Conservation (phyloP, 2,888 invertebrate genomes). For the Ethmia dodecea region DNA sequence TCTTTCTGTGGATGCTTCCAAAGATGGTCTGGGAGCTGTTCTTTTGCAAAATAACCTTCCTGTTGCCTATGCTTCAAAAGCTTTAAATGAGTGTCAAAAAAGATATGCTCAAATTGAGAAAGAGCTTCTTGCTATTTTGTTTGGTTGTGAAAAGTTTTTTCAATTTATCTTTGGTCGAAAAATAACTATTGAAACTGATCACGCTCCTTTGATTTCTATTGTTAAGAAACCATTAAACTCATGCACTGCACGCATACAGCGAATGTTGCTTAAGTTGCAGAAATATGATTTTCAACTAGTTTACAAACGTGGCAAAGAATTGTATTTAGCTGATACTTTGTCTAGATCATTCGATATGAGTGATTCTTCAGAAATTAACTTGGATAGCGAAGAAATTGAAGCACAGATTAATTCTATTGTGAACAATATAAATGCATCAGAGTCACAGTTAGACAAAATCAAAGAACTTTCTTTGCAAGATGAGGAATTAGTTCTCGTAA, state of each 20-base stretch:
- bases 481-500: too few relatives aligned
- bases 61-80: constrained; percentile 16
- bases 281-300: constrained; percentile 14
- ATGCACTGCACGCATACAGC: constrained; percentile 16
- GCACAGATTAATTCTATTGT: too few relatives aligned
- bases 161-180: constrained; percentile 18
- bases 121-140: constrained; percentile 14
- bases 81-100: constrained; percentile 14
- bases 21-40: constrained; percentile 11
- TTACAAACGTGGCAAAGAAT: constrained; percentile 16
- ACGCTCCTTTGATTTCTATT: constrained; percentile 18
- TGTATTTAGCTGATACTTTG: constrained; percentile 17
- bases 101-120: constrained; percentile 20
- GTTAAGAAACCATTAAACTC: constrained; percentile 13
- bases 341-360: too few relatives aligned
- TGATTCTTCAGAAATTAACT: too few relatives aligned
- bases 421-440: too few relatives aligned
- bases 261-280: constrained; percentile 17
- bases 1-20: constrained; percentile 9
- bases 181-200: constrained; percentile 18
- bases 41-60: constrained; percentile 10
- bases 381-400: too few relatives aligned
- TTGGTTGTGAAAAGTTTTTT: constrained; percentile 18
- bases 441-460: too few relatives aligned
- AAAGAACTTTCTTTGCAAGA: too few relatives aligned